Percentiles rank a stretch among this genome's conserved stretches.
Conservation (phyloP, 2,888 invertebrate genomes). For the Steromphala cineraria region DNA sequence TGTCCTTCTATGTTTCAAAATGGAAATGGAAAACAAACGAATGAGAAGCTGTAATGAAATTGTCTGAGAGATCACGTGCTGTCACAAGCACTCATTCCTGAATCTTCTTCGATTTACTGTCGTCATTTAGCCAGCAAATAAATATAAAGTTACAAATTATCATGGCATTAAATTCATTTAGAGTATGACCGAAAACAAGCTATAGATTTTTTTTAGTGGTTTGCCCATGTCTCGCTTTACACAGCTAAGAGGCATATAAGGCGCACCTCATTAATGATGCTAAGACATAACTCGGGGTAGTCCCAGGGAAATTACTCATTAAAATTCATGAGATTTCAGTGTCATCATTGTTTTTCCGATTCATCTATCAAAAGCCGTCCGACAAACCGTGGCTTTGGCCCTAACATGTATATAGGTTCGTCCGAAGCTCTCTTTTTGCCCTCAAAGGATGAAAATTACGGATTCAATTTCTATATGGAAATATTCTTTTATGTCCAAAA, state of each 20-base stretch:
- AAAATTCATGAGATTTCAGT: conserved; percentile 16
- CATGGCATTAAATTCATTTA: background rate
- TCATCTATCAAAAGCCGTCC: conserved; percentile 5
- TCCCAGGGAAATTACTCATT: background rate
- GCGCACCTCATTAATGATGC: background rate
- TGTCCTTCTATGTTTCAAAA: background rate
- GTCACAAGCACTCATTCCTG: background rate
- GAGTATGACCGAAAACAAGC: background rate
- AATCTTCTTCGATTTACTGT: background rate
- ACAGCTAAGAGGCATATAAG: background rate
- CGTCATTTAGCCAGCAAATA: background rate
- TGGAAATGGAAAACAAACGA: conserved; percentile 15
- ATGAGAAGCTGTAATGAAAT: conserved; percentile 5
- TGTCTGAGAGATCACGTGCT: background rate
- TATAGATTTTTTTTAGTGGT: background rate
- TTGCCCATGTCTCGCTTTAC: background rate
- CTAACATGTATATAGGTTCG: background rate
- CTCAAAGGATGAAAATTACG: background rate
- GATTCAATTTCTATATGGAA: conserved; percentile 17
- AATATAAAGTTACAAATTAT: conserved; percentile 5
- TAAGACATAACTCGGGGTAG: background rate
- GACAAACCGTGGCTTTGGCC: background rate
- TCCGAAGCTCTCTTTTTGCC: background rate
- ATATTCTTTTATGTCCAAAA: background rate
- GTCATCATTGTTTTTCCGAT: background rate